Evolutionary conservation across 2,888 invertebrate genomes (phyloP), one percentile per base, ranked within the genome.

Genomic region (Troilus luridus): DNA sequence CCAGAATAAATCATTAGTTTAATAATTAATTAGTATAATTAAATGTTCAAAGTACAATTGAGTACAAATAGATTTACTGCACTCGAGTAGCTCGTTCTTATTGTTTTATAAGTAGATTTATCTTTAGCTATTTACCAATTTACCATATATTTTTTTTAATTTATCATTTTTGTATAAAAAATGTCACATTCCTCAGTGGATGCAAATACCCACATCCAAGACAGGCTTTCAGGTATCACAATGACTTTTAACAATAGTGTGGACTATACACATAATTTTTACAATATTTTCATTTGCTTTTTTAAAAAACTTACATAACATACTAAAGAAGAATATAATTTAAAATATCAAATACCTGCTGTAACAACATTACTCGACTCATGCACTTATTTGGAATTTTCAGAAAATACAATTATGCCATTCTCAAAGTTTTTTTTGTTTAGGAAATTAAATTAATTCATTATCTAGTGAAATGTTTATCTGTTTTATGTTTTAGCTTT

Each of bases 331-430:
- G 85, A 56, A 85, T 85, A 85, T 58, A 54, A n/a, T 41, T 85
- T 17, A 85, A 85, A 85, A 85, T 85, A 54, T 85, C n/a, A 85
- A 56, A 58, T 85, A 85, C 85, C 85, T 56, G 11, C 21, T 56
- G 85, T 85, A 85, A 85, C 85, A 85, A 58, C 56, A 56, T 58
- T 56, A 85, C 85, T 85, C 56, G 56, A 85, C 85, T 85, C 85
- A n/a, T n/a, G n/a, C 72, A 85, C 56, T n/a, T n/a, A n/a, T 54
- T 81, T 81, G 21, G n/a, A 58, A 56, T 54, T n/a, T 56, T n/a
- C n/a, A n/a, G 7, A 56, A 11, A 85, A n/a, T 58, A 56, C 11
- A 9, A 56, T 58, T 85, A n/a, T 7, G n/a, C 85, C 85, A 85
- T 85, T 85, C 56, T 85, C 85, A 58, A 85, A 85, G 85, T 67